Evolutionary conservation across 2,797 vertebrate species (phyloP).

Genomic region (Chaenodraco wilsoni): DNA sequence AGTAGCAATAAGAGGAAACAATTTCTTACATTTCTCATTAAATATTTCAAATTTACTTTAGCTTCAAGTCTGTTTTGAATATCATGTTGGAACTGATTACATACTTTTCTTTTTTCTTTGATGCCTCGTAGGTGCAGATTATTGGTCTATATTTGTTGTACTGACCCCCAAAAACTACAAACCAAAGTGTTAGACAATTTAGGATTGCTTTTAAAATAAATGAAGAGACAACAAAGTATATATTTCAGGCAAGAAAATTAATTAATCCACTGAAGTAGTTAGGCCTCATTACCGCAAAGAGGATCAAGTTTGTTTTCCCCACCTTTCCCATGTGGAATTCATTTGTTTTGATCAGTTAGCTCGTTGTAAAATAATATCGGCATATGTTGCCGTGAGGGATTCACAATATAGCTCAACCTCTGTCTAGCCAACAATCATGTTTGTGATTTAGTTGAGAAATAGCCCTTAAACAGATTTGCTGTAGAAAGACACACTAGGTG

Average conservation of each 20-base stretch:
- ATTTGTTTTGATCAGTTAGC: conserved; percentile 63
- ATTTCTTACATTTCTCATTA: conserved; percentile 65
- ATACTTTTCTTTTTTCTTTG: background rate
- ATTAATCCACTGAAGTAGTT: conserved; percentile 56
- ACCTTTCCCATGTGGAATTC: conserved; percentile 43
- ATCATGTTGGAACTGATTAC: conserved; percentile 12
- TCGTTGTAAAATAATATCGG: conserved; percentile 48
- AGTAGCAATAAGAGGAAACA: conserved; percentile 61
- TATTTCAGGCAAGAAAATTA: conserved; percentile 46
- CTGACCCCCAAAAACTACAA: conserved; percentile 26
- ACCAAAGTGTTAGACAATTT: conserved; percentile 33
- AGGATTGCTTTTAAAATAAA: conserved; percentile 23
- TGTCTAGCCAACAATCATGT: conserved; percentile 5
- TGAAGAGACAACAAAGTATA: conserved; percentile 27
- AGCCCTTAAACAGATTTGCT: conserved; percentile 14
- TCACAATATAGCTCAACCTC: background rate
- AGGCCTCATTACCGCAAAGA: conserved; percentile 48
- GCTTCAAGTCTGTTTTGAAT: conserved; percentile 55
- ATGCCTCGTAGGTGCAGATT: conserved; percentile 42
- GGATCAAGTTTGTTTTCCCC: conserved; percentile 27
- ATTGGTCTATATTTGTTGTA: conserved; percentile 9
- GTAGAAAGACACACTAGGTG: conserved; percentile 14
- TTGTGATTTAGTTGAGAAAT: conserved; percentile 26
- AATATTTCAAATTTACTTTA: conserved; percentile 58
- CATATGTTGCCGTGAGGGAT: conserved; percentile 35